Percentiles rank a stretch among this genome's conserved stretches.
Evolutionary conservation across 2,113 vertebrate genomes (phyloP).

Genomic region (Gallinago jamesoni): DNA sequence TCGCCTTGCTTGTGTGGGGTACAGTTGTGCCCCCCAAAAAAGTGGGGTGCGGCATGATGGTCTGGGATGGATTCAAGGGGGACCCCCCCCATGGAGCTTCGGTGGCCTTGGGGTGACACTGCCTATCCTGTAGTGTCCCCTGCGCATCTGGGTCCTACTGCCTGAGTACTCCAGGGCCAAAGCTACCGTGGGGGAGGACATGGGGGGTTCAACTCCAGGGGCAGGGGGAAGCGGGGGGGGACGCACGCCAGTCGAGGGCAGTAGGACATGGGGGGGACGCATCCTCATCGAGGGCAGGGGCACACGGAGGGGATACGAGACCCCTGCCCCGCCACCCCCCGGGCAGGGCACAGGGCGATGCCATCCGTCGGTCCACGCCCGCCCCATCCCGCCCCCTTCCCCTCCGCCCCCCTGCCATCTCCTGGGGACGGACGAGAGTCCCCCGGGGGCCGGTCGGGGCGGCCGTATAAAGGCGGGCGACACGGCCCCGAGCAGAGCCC

Average conservation of each 20-base stretch:
- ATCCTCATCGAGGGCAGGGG: neutral
- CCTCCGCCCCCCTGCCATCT: neutral
- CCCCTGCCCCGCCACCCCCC: neutral
- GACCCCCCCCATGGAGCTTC: neutral
- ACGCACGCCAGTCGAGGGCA: neutral
- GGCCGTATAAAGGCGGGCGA: neutral
- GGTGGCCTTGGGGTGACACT: neutral
- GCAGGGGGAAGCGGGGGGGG: neutral
- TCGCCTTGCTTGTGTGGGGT: rapidly evolving
- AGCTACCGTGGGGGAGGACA: neutral
- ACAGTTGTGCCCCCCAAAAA: neutral
- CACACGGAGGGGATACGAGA: neutral
- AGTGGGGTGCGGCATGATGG: neutral
- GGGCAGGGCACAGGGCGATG: neutral
- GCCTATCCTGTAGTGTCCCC: neutral
- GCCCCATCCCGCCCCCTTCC: neutral
- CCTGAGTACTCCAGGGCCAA: neutral
- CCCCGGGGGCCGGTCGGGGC: neutral
- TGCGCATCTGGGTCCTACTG: neutral
- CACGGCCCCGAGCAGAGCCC: neutral
- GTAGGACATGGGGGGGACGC: too few relatives aligned
- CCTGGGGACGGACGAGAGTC: neutral
- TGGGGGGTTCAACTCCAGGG: too few relatives aligned
- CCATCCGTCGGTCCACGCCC: neutral
- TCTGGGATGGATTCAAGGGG: too few relatives aligned